Conservation (phyloP, 2,888 invertebrate genomes). For the Apodemia duryi region DNA sequence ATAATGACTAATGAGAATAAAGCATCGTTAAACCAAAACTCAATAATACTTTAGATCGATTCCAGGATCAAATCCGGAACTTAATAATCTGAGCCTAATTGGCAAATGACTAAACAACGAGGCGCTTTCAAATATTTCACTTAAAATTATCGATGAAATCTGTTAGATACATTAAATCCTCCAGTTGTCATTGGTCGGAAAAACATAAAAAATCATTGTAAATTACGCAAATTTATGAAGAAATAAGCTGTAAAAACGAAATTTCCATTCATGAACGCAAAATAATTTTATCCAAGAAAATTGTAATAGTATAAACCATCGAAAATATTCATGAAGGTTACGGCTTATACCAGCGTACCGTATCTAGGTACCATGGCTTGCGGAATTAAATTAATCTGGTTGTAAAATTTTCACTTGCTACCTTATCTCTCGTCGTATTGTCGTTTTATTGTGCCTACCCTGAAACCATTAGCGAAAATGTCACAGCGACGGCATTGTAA, state of each 20-base stretch:
- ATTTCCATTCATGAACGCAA: neutral
- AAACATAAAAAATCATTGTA: too few relatives aligned
- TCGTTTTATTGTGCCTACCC: conserved; percentile 78
- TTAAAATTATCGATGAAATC: too few relatives aligned
- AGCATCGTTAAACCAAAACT: too few relatives aligned
- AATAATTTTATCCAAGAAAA: neutral
- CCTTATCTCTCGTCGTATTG: conserved; percentile 77
- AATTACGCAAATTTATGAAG: too few relatives aligned
- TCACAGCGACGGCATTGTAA: conserved; percentile 75
- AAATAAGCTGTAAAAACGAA: too few relatives aligned
- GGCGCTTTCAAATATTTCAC: neutral
- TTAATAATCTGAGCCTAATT: neutral
- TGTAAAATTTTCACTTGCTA: conserved; percentile 76
- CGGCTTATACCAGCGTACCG: conserved; percentile 30
- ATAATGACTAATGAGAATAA: too few relatives aligned
- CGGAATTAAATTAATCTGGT: conserved; percentile 71
- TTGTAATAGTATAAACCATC: neutral
- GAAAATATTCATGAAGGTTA: conserved; percentile 6
- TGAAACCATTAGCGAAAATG: conserved; percentile 79
- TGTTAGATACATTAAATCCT: too few relatives aligned
- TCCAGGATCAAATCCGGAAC: neutral
- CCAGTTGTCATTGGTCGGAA: too few relatives aligned
- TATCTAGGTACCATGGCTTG: conserved; percentile 33
- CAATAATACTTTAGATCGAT: neutral
- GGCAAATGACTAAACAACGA: neutral